A percentile compares a stretch with the other conserved stretches of the same genome.
Conservation (phyloP, 2,888 invertebrate genomes). For the Zaprionus lineosus region DNA sequence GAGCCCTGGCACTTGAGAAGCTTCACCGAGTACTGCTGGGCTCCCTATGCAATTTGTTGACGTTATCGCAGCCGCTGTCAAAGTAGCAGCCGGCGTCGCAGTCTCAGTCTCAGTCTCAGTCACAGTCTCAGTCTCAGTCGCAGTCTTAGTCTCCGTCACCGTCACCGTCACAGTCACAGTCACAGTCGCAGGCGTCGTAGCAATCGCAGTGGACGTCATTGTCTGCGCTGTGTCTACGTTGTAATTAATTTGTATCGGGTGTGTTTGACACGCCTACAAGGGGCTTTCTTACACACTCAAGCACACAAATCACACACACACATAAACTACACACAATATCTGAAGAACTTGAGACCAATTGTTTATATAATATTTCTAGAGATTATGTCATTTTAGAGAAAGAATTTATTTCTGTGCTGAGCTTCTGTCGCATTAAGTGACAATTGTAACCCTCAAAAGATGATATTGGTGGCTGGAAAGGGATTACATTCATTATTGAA, state of each 20-base stretch:
- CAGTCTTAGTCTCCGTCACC: neutral
- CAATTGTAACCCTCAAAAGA: too few relatives aligned
- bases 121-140: too few relatives aligned
- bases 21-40: slow-evolving; percentile 36
- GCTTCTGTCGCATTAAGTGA: too few relatives aligned
- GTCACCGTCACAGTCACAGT: slow-evolving; percentile 14
- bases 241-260: slow-evolving; percentile 64
- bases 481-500: too few relatives aligned
- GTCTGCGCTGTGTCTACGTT: slow-evolving; percentile 58
- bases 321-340: neutral
- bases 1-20: slow-evolving; percentile 38
- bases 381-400: slow-evolving; percentile 65
- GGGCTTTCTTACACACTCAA: slow-evolving; percentile 19
- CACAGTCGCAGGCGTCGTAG: too few relatives aligned
- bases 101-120: too few relatives aligned
- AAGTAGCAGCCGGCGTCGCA: too few relatives aligned
- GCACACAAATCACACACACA: neutral
- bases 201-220: too few relatives aligned
- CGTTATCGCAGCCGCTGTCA: too few relatives aligned
- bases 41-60: slow-evolving; percentile 43
- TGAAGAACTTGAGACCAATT: slow-evolving; percentile 41
- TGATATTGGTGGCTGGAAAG: too few relatives aligned
- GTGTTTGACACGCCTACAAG: slow-evolving; percentile 51
- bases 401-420: slow-evolving; percentile 56
- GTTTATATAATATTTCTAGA: slow-evolving; percentile 58